These are phyloP conservation scores for Ctenicera cuprea DNA, from an alignment of 2,888 invertebrate genomes.

Conservation along the genomic window DNA sequence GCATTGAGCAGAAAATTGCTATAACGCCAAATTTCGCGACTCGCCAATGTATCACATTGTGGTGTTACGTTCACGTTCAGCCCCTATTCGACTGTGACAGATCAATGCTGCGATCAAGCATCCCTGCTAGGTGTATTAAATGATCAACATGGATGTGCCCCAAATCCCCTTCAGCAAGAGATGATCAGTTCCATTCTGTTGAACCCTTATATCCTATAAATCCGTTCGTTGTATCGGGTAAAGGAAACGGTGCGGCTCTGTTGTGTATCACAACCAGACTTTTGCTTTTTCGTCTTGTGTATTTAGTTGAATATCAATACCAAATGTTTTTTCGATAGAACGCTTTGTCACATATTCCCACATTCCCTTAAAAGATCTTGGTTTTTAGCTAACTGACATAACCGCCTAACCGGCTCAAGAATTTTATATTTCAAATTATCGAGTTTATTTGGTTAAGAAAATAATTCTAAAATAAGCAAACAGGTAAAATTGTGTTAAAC, in stretches of 20 bases:
- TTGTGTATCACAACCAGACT: constrained; percentile 13
- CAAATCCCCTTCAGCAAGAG: constrained; percentile 57
- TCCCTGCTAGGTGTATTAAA: constrained; percentile 59
- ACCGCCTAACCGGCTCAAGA: no score
- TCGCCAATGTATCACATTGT: constrained; percentile 20
- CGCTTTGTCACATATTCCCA: no score
- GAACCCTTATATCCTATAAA: constrained; percentile 48
- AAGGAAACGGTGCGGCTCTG: constrained; percentile 34
- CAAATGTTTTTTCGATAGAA: neutral
- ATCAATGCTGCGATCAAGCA: constrained; percentile 59
- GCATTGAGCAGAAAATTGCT: constrained; percentile 7
- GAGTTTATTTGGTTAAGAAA: no score
- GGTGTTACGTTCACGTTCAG: constrained; percentile 14
- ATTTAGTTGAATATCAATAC: neutral
- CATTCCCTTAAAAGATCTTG: no score
- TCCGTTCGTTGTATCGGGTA: constrained; percentile 45
- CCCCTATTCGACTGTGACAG: constrained; percentile 43
- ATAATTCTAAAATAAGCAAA: no score
- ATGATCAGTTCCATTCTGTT: constrained; percentile 48
- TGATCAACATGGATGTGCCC: constrained; percentile 60
- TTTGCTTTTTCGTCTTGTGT: constrained; percentile 20
- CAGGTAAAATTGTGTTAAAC: no score
- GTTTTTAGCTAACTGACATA: no score
- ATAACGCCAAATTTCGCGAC: constrained; percentile 16
- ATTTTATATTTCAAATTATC: no score